Evolutionary conservation across 2,888 invertebrate species (phyloP).

Genomic region (Synergus itoensis): DNA sequence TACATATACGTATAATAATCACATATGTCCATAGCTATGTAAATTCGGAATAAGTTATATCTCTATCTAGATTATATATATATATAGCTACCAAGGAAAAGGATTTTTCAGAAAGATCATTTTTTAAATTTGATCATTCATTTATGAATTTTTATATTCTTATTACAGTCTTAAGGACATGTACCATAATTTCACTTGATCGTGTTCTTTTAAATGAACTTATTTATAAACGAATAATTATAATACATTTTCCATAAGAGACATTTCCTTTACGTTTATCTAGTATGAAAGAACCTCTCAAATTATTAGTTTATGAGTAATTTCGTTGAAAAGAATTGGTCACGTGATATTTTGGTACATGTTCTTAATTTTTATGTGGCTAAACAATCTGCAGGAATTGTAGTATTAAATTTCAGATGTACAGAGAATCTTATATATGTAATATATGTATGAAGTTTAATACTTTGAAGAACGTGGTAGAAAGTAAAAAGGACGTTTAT

Average conservation of each 20-base stretch:
- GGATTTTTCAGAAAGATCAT: background rate
- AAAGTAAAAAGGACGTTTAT: background rate
- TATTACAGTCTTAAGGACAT: background rate
- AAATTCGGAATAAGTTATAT: constrained; percentile 42
- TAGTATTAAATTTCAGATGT: constrained; percentile 41
- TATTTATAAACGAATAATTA: too few species aligned
- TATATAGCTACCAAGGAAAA: constrained; percentile 30
- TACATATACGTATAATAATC: constrained; percentile 40
- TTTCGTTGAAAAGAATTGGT: too few species aligned
- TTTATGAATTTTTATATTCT: background rate
- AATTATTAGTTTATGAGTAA: too few species aligned
- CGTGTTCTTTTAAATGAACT: too few species aligned
- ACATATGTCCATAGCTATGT: constrained; percentile 41
- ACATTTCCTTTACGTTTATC: too few species aligned
- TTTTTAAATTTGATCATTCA: background rate
- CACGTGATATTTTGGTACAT: too few species aligned
- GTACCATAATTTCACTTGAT: too few species aligned
- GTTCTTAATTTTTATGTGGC: too few species aligned
- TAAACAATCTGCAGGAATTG: constrained; percentile 5
- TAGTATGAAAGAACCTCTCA: too few species aligned
- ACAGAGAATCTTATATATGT: constrained; percentile 40
- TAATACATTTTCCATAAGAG: too few species aligned
- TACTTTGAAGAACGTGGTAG: constrained; percentile 20
- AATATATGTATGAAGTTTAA: constrained; percentile 41
- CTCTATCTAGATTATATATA: constrained; percentile 25